Evolutionary conservation across 2,113 vertebrate species (phyloP).

Genomic region (Oceanodroma tethys): DNA sequence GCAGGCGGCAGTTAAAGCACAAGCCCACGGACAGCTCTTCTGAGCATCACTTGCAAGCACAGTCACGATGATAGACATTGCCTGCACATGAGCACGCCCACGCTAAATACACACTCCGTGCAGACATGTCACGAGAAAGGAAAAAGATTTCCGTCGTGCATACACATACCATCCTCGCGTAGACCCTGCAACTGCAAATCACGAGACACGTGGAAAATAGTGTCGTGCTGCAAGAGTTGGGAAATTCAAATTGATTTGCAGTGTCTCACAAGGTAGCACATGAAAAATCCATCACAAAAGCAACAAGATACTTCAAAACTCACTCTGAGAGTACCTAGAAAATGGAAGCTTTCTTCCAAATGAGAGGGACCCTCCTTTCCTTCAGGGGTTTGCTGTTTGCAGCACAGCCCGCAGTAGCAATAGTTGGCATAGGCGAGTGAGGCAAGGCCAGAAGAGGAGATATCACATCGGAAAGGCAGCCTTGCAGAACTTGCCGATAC

Average conservation of each 20-base stretch:
- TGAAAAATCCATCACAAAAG: not conserved
- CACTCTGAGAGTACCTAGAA: not conserved
- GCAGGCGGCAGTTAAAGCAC: not conserved
- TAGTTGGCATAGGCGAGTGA: not conserved
- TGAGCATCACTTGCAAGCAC: not conserved
- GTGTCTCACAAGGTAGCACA: rapidly evolving
- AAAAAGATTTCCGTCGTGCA: rapidly evolving
- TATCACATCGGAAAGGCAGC: not conserved
- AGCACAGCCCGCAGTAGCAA: rapidly evolving
- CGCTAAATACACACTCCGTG: rapidly evolving
- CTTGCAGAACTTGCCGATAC: not conserved
- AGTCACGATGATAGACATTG: rapidly evolving
- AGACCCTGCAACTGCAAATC: no score
- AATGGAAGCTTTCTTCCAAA: not conserved
- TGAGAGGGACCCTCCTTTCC: not conserved
- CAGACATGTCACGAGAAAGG: rapidly evolving
- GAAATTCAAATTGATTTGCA: not conserved
- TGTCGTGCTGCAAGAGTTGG: rapidly evolving
- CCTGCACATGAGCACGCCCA: rapidly evolving
- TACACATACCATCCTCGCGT: rapidly evolving
- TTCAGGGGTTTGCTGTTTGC: not conserved
- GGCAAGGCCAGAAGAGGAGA: not conserved
- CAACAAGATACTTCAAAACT: not conserved
- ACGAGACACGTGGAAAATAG: not conserved
- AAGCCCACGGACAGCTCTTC: not conserved